Base-by-base conservation (phyloP, 1,140 invertebrate genomes). In the Pachypsylla venusta region DNA sequence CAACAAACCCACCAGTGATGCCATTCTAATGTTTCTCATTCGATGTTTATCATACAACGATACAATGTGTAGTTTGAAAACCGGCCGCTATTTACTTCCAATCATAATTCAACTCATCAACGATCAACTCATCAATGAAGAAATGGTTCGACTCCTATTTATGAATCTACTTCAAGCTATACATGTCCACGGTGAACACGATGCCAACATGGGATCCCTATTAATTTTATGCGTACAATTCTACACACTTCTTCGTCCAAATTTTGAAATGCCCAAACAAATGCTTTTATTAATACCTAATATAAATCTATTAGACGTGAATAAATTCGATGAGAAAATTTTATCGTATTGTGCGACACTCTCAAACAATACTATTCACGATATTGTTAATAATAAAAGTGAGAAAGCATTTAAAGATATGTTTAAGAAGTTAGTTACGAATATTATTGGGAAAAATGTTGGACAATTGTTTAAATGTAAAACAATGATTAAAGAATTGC, bases 381-480 rank as follows among this genome's bases (percentile, higher is more conserved):
- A 48, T 19, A n/a, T 48, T 3, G 42, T 19, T 3, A 48, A 48
- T 22, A 48, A 48, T 22, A 5, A 19, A 4, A 48, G 42, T 22
- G 42, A 48, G 42, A n/a, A 22, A 4, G 4, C 42, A 7, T 22
- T 19, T 22, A 48, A 48, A 22, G 42, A 48, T 19, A 48, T 48
- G 42, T 48, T 48, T 22, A 5, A 19, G 7, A 48, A 48, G 42
- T 19, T 48, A 19, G 42, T 48, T 22, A 4, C 42, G n/a, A 5
- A 87, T 80, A 75, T 89, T 60, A 83, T 89, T 60, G 87, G 85
- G 1, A 77, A 82, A 67, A 88, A 82, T 70, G 78, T 89, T 7
- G 85, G 88, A 26, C 85, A 93, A 71, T 73, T 88, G 48, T 92
- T 92, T 69, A 84, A 84, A 54, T 86, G 89, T 65, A 87, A 91